Conservation (phyloP, 2,888 invertebrate genomes). For the Heliconius cydno region DNA sequence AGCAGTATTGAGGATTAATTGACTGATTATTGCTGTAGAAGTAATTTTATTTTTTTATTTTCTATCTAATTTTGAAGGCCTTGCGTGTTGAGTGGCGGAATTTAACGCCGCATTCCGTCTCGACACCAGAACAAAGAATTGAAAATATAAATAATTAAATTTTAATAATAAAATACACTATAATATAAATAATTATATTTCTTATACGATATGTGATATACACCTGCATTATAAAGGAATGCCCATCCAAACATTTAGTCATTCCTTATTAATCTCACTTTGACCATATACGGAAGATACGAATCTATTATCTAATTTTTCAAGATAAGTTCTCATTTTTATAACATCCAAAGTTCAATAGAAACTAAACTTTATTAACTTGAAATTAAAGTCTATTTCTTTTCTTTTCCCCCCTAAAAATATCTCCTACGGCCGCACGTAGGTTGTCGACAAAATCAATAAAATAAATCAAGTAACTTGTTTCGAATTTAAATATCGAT, state of each 20-base stretch:
- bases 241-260: conserved; percentile 7
- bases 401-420: conserved; percentile 52
- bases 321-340: conserved; percentile 60
- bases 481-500: conserved; percentile 64
- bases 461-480: conserved; percentile 72
- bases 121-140: too few relatives aligned
- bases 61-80: too few relatives aligned
- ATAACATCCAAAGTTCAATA: conserved; percentile 37
- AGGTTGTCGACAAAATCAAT: conserved; percentile 71
- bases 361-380: conserved; percentile 53
- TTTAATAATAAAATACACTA: neutral
- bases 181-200: neutral
- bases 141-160: neutral
- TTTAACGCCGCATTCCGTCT: too few relatives aligned
- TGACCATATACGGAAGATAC: conserved; percentile 39
- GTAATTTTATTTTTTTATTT: too few relatives aligned
- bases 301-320: conserved; percentile 76
- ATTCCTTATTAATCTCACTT: conserved; percentile 25
- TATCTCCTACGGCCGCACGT: conserved; percentile 52
- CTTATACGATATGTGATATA: neutral
- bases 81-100: too few relatives aligned
- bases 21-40: too few relatives aligned
- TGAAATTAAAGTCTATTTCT: conserved; percentile 55
- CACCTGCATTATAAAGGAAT: conserved; percentile 7
- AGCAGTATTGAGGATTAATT: too few relatives aligned